Evolutionary conservation across 2,797 vertebrate genomes (phyloP).

Genomic region (Pangasius krempfi): DNA sequence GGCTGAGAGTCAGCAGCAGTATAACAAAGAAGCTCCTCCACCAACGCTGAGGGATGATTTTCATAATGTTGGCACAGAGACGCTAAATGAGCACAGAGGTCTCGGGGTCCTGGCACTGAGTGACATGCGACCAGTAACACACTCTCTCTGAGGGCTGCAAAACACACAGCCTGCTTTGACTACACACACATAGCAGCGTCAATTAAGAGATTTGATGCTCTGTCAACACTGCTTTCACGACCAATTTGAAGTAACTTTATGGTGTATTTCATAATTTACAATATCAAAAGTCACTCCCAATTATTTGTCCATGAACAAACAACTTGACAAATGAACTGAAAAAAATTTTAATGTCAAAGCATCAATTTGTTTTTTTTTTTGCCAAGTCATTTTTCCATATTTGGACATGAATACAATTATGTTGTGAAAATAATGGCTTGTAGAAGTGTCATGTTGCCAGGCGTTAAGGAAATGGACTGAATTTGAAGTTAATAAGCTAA

Average conservation of each 20-base stretch:
- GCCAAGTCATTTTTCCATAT: constrained; percentile 49
- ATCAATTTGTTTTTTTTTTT: constrained; percentile 26
- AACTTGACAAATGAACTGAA: constrained; percentile 64
- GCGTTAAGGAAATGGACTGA: constrained; percentile 26
- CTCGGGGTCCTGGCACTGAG: constrained; percentile 94
- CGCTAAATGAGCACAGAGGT: constrained; percentile 95
- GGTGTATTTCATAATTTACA: constrained; percentile 60
- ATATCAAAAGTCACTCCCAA: constrained; percentile 71
- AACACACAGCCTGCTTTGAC: constrained; percentile 75
- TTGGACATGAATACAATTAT: constrained; percentile 55
- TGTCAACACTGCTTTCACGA: constrained; percentile 70
- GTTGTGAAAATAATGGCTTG: constrained; percentile 56
- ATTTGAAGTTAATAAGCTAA: constrained; percentile 40
- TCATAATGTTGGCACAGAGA: constrained; percentile 96
- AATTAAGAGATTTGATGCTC: constrained; percentile 76
- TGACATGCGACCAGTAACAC: constrained; percentile 94
- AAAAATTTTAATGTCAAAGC: constrained; percentile 66
- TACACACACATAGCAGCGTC: constrained; percentile 71
- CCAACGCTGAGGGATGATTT: constrained; percentile 98
- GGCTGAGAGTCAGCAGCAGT: constrained; percentile 92
- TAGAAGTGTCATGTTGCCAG: constrained; percentile 57
- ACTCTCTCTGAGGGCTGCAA: constrained; percentile 81
- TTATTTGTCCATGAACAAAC: constrained; percentile 69
- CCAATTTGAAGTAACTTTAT: constrained; percentile 71
- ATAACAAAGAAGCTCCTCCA: constrained; percentile 98